Evolutionary conservation across 2,113 vertebrate genomes (phyloP).

Genomic region (Pica pica): DNA sequence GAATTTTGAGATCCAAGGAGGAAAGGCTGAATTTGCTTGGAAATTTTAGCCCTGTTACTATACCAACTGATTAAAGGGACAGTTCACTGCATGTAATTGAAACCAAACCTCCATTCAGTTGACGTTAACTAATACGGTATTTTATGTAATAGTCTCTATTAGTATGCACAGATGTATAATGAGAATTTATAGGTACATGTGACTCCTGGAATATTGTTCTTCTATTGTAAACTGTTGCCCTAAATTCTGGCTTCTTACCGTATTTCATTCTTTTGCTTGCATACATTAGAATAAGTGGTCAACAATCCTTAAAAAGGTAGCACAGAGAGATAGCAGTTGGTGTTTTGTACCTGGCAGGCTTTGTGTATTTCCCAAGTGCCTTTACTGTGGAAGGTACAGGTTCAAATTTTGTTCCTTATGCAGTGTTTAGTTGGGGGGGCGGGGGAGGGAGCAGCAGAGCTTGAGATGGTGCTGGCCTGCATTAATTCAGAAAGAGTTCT

Average conservation of each 20-base stretch:
- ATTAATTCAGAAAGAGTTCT: background rate
- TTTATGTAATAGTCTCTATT: background rate
- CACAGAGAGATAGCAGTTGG: background rate
- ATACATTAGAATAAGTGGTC: background rate
- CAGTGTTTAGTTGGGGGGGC: background rate
- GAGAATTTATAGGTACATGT: background rate
- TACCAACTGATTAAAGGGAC: background rate
- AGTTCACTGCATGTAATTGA: background rate
- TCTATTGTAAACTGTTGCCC: background rate
- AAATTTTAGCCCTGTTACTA: background rate
- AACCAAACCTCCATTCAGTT: background rate
- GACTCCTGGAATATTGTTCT: background rate
- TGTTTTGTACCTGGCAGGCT: constrained; percentile 30
- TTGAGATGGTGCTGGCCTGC: background rate
- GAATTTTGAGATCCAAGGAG: background rate
- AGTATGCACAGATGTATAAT: background rate
- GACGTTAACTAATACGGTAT: background rate
- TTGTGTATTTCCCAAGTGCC: background rate
- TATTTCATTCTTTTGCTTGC: background rate
- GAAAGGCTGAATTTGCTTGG: background rate
- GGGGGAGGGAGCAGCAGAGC: fast-evolving
- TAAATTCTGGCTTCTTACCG: background rate
- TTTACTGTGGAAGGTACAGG: background rate
- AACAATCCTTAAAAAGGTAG: background rate
- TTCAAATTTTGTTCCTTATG: background rate